Base-by-base conservation (phyloP, 2,888 invertebrate genomes). In the Thumatha senex region DNA sequence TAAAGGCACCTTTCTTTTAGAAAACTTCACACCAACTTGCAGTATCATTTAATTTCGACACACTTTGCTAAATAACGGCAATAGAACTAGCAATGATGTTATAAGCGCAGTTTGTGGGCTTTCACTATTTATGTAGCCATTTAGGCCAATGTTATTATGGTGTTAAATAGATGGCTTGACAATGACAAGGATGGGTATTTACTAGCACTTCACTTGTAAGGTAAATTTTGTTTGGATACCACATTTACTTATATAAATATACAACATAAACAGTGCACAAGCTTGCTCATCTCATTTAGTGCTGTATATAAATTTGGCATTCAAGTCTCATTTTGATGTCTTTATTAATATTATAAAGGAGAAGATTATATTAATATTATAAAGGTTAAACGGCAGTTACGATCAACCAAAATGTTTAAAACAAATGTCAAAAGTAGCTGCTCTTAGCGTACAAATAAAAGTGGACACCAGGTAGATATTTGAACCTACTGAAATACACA, bases 81-180 rank as follows among this genome's bases (percentile, higher is more conserved):
- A 18, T 12, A 15, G 30, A 12, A 8, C 33, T 15, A 8, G 39
- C 24, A 18, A 50, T 42, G 30, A 14, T 40, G 24, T 38, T 45
- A 45, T 41, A 39, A 8, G 33, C 36, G 35, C 34, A 40, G 11
- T 33, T 11, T 14, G 30, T 33, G 39, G 7, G 44, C 65, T 60
- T 58, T 67, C 66, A 54, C 69, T 46, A 38, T 47, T 54, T 46
- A 45, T 39, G 14, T n/a, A 15, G 11, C 29, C 24, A 58, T 58
- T 36, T 54, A 62, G 62, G 62, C 15, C 53, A 46, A 57, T 31
- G 29, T 54, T 47, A 53, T 46, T 40, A 44, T 52, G 40, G 43
- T 50, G 30, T 41, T 49, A 50, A 57, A 60, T 53, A 42, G 53
- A 40, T 60, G 50, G 46, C 38, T 24, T 49, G 44, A 44, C 31